A percentile compares a stretch with the other conserved stretches of the same genome.
Evolutionary conservation across 2,888 invertebrate species (phyloP).

Genomic region (Latheticus oryzae): DNA sequence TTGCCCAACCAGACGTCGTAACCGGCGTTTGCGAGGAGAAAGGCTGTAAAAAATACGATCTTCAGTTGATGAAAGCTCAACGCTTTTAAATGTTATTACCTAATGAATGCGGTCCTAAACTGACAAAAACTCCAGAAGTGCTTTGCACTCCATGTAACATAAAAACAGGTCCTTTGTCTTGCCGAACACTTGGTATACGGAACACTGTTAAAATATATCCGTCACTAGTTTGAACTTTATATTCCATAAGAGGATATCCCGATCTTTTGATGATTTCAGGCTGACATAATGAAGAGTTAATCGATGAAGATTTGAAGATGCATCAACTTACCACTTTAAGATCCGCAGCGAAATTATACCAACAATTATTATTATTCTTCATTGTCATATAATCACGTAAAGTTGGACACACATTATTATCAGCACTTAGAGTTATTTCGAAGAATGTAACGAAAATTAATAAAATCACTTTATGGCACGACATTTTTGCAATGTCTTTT

Average conservation of each 20-base stretch:
- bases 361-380: conserved; percentile 59
- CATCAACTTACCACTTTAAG: conserved; percentile 58
- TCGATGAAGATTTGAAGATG: conserved; percentile 1
- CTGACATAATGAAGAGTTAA: conserved; percentile 42
- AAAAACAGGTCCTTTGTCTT: conserved; percentile 57
- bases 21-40: conserved; percentile 67
- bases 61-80: conserved; percentile 4
- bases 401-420: conserved; percentile 61
- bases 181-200: conserved; percentile 54
- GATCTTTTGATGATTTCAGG: conserved; percentile 59
- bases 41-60: conserved; percentile 52
- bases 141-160: conserved; percentile 59
- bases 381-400: conserved; percentile 59
- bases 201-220: conserved; percentile 57
- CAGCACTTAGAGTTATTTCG: conserved; percentile 20
- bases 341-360: conserved; percentile 61
- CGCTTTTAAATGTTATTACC: conserved; percentile 48
- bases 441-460: conserved; percentile 9
- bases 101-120: conserved; percentile 58
- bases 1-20: conserved; percentile 71
- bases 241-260: conserved; percentile 57
- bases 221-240: conserved; percentile 57
- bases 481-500: conserved; percentile 20
- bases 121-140: conserved; percentile 58
- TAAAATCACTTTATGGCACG: conserved; percentile 37